Evolutionary conservation across 2,888 invertebrate genomes (phyloP).

Genomic region (Argyresthia albistria): DNA sequence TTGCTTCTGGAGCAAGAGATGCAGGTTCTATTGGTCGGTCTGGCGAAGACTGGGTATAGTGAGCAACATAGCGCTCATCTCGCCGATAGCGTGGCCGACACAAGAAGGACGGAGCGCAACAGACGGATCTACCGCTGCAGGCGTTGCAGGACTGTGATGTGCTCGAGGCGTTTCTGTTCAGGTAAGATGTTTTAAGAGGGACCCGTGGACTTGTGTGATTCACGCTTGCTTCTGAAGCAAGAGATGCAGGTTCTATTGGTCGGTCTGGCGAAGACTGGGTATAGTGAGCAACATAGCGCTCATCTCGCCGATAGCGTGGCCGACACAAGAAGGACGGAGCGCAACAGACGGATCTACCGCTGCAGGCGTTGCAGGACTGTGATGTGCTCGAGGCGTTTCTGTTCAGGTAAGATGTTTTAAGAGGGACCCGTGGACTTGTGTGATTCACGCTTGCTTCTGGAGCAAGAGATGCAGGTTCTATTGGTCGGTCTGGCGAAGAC

Average conservation of each 20-base stretch:
- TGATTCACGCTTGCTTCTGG: too few species aligned
- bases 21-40: not conserved
- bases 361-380: slow-evolving; percentile 83
- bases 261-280: slow-evolving; percentile 32
- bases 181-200: slow-evolving; percentile 75
- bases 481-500: slow-evolving; percentile 20
- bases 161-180: slow-evolving; percentile 86
- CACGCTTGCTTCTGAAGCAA: too few species aligned
- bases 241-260: not conserved
- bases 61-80: slow-evolving; percentile 54
- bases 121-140: slow-evolving; percentile 76
- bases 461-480: not conserved
- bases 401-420: slow-evolving; percentile 76
- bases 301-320: slow-evolving; percentile 62
- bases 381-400: slow-evolving; percentile 91
- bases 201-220: too few species aligned
- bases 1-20: too few species aligned
- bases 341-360: slow-evolving; percentile 69
- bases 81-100: slow-evolving; percentile 57
- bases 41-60: slow-evolving; percentile 44
- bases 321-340: slow-evolving; percentile 40
- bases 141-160: slow-evolving; percentile 87
- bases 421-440: too few species aligned
- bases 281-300: slow-evolving; percentile 53
- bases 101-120: slow-evolving; percentile 42